Percentiles rank a stretch among this genome's conserved stretches.
Evolutionary conservation across 2,113 vertebrate species (phyloP).

Genomic region (Spheniscus mendiculus): DNA sequence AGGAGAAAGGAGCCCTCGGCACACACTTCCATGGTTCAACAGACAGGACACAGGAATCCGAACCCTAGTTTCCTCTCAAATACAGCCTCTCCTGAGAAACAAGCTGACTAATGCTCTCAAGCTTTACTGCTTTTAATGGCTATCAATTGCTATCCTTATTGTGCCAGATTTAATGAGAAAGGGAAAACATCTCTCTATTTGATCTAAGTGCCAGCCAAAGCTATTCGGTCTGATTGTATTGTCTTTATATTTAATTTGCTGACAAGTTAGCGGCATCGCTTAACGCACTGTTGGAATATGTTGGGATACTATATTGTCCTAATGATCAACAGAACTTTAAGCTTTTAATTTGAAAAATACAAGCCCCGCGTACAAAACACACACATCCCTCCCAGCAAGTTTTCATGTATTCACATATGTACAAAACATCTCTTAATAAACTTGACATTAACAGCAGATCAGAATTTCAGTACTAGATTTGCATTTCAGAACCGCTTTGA

Average conservation of each 20-base stretch:
- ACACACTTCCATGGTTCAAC: background rate
- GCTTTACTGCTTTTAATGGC: background rate
- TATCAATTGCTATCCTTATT: background rate
- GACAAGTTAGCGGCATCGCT: background rate
- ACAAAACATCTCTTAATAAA: background rate
- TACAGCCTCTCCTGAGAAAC: background rate
- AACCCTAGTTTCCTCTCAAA: background rate
- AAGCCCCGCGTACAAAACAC: background rate
- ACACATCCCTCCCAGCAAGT: background rate
- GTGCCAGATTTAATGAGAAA: background rate
- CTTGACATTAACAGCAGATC: background rate
- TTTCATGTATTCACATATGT: background rate
- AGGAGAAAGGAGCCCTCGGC: background rate
- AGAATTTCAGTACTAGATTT: slow-evolving; percentile 1
- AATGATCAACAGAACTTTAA: background rate
- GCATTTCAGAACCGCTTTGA: slow-evolving; percentile 41
- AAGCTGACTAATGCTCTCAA: background rate
- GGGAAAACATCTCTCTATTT: background rate
- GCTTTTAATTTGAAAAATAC: slow-evolving; percentile 4
- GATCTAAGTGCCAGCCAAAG: background rate
- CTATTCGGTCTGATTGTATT: background rate
- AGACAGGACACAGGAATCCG: background rate
- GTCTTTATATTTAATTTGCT: background rate
- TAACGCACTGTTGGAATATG: background rate
- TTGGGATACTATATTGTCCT: background rate